Evolutionary conservation across 2,113 vertebrate species (phyloP).

Genomic region (Brevimyrus niger): DNA sequence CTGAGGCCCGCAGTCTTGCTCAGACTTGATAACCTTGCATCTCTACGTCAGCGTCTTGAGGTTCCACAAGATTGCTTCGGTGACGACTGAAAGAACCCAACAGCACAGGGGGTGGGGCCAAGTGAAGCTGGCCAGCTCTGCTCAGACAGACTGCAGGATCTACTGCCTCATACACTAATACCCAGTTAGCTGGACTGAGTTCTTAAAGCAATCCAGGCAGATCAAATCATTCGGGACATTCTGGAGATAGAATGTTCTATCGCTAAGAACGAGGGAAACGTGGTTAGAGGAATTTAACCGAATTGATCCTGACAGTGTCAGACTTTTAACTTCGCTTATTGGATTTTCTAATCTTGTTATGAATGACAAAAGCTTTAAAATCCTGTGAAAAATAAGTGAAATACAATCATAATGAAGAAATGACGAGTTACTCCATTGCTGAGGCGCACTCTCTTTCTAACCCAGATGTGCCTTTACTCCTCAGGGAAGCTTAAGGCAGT

Average conservation of each 20-base stretch:
- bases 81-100: not conserved
- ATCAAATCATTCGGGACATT: not conserved
- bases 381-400: constrained; percentile 29
- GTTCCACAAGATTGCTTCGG: not conserved
- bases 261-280: not conserved
- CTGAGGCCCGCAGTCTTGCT: not conserved
- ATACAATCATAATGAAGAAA: constrained; percentile 26
- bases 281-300: constrained; percentile 15
- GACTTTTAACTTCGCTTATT: not conserved
- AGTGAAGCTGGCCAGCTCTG: not conserved
- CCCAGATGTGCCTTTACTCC: not conserved
- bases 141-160: not conserved
- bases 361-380: constrained; percentile 36
- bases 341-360: constrained; percentile 30
- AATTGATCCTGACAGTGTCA: not conserved
- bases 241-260: not conserved
- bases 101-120: not conserved
- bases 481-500: not conserved
- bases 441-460: not conserved
- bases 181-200: not conserved
- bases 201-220: not conserved
- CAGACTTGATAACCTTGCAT: not conserved
- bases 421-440: not conserved
- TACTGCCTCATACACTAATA: constrained; percentile 6
- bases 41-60: not conserved